Base-by-base conservation (phyloP, 2,113 vertebrate genomes). In the Dipodomys merriami region DNA sequence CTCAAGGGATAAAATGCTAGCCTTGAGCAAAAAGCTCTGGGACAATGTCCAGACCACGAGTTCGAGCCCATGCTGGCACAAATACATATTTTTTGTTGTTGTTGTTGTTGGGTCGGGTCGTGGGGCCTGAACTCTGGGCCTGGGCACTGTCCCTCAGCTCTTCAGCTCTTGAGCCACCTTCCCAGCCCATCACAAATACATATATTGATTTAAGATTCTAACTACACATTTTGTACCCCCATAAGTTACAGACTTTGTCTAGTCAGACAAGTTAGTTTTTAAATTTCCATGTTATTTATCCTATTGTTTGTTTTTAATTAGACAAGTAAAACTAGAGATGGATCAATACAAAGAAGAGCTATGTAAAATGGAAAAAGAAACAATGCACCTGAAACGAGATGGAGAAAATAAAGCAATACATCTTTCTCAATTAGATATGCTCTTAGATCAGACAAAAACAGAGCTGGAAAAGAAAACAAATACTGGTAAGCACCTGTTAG, bases 391-490 rank as follows among this genome's bases (percentile, higher is more conserved):
- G 65, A 98, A 98, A 57, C 93, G 79, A 62, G 99, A 99, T 95
- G 98, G 97, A 35, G 98, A 99, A 98, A 98, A 97, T 74, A 99
- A 99, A 97, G 96, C 98, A 20, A 96, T 97, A 16, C 98, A 98
- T 88, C 97, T 99, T 29, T 98, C 94, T 90, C 98, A 99, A 72
- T 97, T 99, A 98, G 98, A 98, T 95, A 98, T 98, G 96, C 98
- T 97, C 97, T 97, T 99, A 96, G 98, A 99, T 96, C 98, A 99
- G 96, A 99, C 98, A 95, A 98, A 97, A 96, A 97, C 93, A 96
- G 97, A 99, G 92, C 91, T 99, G 93, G 98, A 98, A 80, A 98
- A 98, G 97, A 99, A 99, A 97, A 94, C 97, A 22, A 98, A 98
- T 82, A 53, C 97, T 57, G 97, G 98, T 97, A 97, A 90, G 96